Evolutionary conservation across 2,113 vertebrate genomes (phyloP), one percentile per base, ranked within the genome.

Genomic region (Toxostoma redivivum): DNA sequence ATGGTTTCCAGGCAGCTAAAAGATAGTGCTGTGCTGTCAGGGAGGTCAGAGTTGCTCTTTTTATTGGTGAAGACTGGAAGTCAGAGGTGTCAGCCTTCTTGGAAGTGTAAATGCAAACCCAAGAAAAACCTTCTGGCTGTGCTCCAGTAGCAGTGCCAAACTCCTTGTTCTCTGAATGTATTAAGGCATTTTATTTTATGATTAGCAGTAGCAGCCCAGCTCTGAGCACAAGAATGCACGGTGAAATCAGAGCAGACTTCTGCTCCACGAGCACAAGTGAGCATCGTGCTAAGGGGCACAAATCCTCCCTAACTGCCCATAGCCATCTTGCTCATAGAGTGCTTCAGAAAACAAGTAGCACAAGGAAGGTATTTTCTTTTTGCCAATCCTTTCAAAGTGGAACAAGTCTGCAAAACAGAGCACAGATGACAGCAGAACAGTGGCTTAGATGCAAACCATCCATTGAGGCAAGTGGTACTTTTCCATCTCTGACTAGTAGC

Each of bases 311-410:
- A 14, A 42, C 70, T 64, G 61, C 79, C 81, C 79, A 84, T 93
- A 73, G 61, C 64, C 67, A 35, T 88, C 92, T 70, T 91, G 53
- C 71, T 72, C n/a, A 30, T 5, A 65, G 70, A 47, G 84, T 58
- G 42, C 90, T 88, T 74, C 70, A 86, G 74, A 77, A 86, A 95
- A 74, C 74, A 78, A 87, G 47, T 4, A 83, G 88, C 88, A 93
- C 93, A 94, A 90, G 79, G 79, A 90, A 88, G 48, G 95, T 90
- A 73, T 95, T 97, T 95, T 90, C 81, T 62, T 88, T 60, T 86
- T 83, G 82, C 69, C 76, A 92, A 0, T 58, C 76, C 90, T 90
- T 92, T 88, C 60, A 64, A 73, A 94, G 76, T 74, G 90, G 92
- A 92, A 78, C 87, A 74, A 60, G 83, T 92, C 90, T 47, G 20